Evolutionary conservation across 2,888 invertebrate genomes (phyloP).

Genomic region (Melinaea marsaeus): DNA sequence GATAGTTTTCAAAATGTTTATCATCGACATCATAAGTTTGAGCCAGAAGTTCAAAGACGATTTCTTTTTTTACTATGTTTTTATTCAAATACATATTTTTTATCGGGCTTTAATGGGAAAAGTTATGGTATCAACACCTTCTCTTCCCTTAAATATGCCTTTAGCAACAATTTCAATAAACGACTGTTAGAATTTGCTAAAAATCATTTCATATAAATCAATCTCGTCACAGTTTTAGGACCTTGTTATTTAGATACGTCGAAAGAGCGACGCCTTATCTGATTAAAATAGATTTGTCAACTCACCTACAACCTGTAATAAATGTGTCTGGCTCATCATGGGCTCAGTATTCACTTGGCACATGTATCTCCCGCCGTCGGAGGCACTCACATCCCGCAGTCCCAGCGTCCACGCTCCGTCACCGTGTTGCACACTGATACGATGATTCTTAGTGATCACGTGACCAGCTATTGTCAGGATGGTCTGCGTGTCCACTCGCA

Average conservation of each 20-base stretch:
- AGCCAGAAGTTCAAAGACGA: background rate
- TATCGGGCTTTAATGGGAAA: too few relatives aligned
- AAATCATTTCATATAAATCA: too few relatives aligned
- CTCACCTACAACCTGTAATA: constrained; percentile 68
- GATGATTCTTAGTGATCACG: constrained; percentile 93
- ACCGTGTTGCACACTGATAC: constrained; percentile 87
- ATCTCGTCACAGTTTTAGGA: too few relatives aligned
- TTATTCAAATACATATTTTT: too few relatives aligned
- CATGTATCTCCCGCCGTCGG: constrained; percentile 91
- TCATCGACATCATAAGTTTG: constrained; percentile 27
- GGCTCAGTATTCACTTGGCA: constrained; percentile 77
- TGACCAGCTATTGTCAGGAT: constrained; percentile 92
- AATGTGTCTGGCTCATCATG: constrained; percentile 73
- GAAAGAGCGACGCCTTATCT: constrained; percentile 7
- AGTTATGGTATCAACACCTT: too few relatives aligned
- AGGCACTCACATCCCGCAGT: constrained; percentile 86
- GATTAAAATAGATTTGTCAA: constrained; percentile 14
- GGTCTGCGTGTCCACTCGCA: constrained; percentile 93
- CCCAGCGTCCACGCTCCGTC: constrained; percentile 91
- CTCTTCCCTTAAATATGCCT: too few relatives aligned
- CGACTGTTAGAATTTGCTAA: too few relatives aligned
- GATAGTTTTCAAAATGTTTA: constrained; percentile 31
- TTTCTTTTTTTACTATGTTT: background rate
- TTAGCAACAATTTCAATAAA: too few relatives aligned
- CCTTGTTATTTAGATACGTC: constrained; percentile 1